A percentile compares a stretch with the other conserved stretches of the same genome.
Conservation (phyloP, 2,113 vertebrate species). For the Chaetops frenatus region DNA sequence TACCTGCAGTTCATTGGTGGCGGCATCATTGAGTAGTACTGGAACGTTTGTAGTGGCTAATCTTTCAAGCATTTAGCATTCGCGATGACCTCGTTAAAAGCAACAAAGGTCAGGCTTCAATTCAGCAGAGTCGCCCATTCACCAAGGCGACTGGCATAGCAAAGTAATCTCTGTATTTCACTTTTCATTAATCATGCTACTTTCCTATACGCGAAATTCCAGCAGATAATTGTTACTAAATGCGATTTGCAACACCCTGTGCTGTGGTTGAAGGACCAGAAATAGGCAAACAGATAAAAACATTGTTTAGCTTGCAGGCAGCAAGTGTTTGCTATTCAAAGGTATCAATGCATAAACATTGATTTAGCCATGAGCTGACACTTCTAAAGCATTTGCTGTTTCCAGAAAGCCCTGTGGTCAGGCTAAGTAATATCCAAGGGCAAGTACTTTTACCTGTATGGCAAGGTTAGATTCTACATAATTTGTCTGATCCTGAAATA, state of each 20-base stretch:
- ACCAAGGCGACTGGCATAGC: conserved; percentile 66
- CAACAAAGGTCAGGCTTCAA: conserved; percentile 71
- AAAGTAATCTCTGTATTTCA: conserved; percentile 76
- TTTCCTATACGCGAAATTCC: conserved; percentile 72
- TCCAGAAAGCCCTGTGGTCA: conserved; percentile 67
- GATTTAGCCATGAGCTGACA: conserved; percentile 78
- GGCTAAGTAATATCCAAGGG: conserved; percentile 67
- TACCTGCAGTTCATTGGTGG: conserved; percentile 61
- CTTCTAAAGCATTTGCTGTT: conserved; percentile 69
- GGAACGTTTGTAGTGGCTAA: conserved; percentile 51
- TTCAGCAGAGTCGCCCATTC: conserved; percentile 57
- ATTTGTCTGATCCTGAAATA: conserved; percentile 54
- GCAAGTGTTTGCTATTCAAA: conserved; percentile 80
- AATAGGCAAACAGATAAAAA: conserved; percentile 78
- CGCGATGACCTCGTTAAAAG: conserved; percentile 73
- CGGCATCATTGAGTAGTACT: conserved; percentile 30
- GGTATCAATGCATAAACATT: conserved; percentile 80
- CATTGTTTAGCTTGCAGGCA: conserved; percentile 79
- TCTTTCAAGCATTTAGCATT: conserved; percentile 64
- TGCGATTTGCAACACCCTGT: conserved; percentile 73
- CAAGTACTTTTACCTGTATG: conserved; percentile 65
- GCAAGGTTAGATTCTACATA: conserved; percentile 61
- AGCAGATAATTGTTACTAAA: conserved; percentile 79
- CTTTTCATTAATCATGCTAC: conserved; percentile 82
- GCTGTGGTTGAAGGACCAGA: conserved; percentile 72